Conservation (phyloP, 2,113 vertebrate species). For the Ciconia boyciana region DNA sequence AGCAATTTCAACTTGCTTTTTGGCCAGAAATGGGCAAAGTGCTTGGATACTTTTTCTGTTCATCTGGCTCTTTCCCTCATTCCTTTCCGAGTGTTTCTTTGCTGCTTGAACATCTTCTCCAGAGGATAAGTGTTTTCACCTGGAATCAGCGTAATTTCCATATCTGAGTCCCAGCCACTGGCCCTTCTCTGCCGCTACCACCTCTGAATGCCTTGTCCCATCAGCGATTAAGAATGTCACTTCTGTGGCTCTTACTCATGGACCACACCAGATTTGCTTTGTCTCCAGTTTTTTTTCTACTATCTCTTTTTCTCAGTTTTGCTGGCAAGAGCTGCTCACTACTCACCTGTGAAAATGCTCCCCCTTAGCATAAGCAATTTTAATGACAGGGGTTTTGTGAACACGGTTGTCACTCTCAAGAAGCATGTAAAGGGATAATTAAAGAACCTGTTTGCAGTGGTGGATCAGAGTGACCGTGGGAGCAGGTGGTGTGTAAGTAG, state of each 20-base stretch:
- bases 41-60: background rate
- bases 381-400: background rate
- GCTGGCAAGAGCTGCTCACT: background rate
- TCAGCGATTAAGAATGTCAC: background rate
- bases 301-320: background rate
- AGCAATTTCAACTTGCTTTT: conserved; percentile 19
- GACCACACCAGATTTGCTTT: background rate
- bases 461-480: background rate
- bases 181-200: background rate
- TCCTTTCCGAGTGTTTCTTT: background rate
- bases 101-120: background rate
- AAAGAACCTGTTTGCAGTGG: background rate
- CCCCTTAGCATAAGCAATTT: background rate
- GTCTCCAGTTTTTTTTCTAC: rapidly evolving
- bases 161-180: background rate
- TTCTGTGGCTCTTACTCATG: background rate
- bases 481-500: background rate
- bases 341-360: background rate
- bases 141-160: background rate
- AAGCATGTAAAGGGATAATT: background rate
- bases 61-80: background rate
- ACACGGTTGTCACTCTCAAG: background rate
- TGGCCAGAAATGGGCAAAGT: background rate
- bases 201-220: background rate
- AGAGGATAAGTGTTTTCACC: background rate